phyloP scores from a whole-genome alignment of 2,113 vertebrate genomes.

The Gallinago jamesoni region DNA sequence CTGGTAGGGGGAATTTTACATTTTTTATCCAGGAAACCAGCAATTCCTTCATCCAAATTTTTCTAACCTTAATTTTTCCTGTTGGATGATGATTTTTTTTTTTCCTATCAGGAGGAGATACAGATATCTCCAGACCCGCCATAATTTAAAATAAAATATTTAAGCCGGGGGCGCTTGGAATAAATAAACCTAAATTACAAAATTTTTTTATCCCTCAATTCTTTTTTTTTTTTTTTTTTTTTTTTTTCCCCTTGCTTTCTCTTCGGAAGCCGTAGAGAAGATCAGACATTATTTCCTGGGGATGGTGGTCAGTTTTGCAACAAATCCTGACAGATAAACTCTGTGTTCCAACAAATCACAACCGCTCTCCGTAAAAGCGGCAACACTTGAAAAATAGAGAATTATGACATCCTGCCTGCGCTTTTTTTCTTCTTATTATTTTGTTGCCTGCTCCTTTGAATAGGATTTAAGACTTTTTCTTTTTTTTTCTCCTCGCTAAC shows the following conservation, averaged over 20 bases:
- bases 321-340: neutral
- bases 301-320: neutral
- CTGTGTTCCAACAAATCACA: neutral
- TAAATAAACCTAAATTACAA: neutral
- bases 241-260: too few species aligned
- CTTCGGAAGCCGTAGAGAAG: neutral
- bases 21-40: neutral
- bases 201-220: neutral
- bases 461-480: neutral
- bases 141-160: accelerated
- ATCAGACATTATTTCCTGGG: neutral
- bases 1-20: neutral
- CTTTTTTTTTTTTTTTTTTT: neutral
- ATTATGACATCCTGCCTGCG: neutral
- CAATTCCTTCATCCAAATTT: neutral
- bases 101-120: neutral
- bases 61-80: neutral
- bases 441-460: neutral
- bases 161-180: accelerated
- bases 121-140: neutral
- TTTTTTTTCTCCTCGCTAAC: neutral
- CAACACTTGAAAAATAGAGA: neutral
- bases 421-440: neutral
- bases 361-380: neutral
- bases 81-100: neutral